Percentiles rank a stretch among this genome's conserved stretches.
These are phyloP conservation scores for Drosophila subpulchrella DNA, from an alignment of 1,140 invertebrate genomes.

Conservation along the genomic window DNA sequence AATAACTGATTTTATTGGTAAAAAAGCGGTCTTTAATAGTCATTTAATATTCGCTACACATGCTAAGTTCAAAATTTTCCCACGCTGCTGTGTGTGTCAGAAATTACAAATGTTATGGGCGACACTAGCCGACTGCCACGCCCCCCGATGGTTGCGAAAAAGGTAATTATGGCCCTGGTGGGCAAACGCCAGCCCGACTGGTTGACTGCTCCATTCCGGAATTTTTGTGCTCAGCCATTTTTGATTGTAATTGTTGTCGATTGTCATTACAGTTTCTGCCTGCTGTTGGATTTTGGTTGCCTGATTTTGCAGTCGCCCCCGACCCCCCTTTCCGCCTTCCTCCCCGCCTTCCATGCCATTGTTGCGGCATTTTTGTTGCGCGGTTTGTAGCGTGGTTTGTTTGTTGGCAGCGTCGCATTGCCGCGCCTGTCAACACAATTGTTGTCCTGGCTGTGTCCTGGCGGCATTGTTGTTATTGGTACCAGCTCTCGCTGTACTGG, in stretches of 20 bases:
- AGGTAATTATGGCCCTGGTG: slow-evolving; percentile 70
- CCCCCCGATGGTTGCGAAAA: slow-evolving; percentile 33
- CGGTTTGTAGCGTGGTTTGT: slow-evolving; percentile 76
- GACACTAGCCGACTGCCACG: slow-evolving; percentile 49
- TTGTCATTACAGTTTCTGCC: slow-evolving; percentile 75
- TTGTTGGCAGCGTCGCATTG: slow-evolving; percentile 75
- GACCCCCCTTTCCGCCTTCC: background rate
- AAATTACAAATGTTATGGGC: slow-evolving; percentile 78
- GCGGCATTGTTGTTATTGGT: slow-evolving; percentile 12
- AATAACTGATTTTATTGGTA: background rate
- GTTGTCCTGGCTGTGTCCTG: slow-evolving; percentile 22
- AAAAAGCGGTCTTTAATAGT: background rate
- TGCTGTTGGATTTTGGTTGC: slow-evolving; percentile 64
- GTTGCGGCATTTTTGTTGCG: slow-evolving; percentile 66
- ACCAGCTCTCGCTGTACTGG: background rate
- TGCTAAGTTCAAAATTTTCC: background rate
- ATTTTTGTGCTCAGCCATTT: slow-evolving; percentile 71
- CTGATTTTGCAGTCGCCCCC: slow-evolving; percentile 53
- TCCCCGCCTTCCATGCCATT: slow-evolving; percentile 36
- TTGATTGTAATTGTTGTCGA: slow-evolving; percentile 83
- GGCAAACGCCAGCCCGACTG: slow-evolving; percentile 4
- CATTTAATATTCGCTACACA: slow-evolving; percentile 10
- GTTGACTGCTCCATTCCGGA: slow-evolving; percentile 37
- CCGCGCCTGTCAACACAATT: slow-evolving; percentile 77
- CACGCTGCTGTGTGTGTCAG: slow-evolving; percentile 8